Percentiles rank a stretch among this genome's conserved stretches.
Evolutionary conservation across 2,113 vertebrate species (phyloP).

Genomic region (Cynopterus brachyotis): DNA sequence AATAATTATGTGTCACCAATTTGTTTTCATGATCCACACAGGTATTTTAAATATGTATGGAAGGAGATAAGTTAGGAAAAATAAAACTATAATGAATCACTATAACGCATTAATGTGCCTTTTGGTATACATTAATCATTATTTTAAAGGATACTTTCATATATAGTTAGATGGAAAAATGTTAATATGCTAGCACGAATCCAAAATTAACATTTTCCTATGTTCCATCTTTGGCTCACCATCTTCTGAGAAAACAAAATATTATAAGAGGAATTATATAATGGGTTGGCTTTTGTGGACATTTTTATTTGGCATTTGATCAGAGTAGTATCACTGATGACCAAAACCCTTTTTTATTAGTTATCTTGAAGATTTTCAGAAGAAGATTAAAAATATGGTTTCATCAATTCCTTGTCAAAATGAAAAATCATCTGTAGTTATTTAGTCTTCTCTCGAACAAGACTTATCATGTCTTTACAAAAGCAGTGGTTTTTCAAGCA

Average conservation of each 20-base stretch:
- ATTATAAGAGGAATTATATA: not conserved
- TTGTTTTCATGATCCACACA: not conserved
- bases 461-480: not conserved
- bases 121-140: not conserved
- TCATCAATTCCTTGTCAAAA: slow-evolving; percentile 35
- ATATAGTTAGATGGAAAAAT: not conserved
- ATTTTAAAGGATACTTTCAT: not conserved
- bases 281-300: not conserved
- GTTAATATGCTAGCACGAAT: not conserved
- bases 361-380: slow-evolving; percentile 12
- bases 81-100: not conserved
- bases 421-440: slow-evolving; percentile 54
- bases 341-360: not conserved
- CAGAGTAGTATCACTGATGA: not conserved
- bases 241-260: not conserved
- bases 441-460: slow-evolving; percentile 21
- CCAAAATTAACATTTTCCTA: not conserved
- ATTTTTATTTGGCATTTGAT: not conserved
- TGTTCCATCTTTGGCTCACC: not conserved
- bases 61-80: slow-evolving; percentile 4
- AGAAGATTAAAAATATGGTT: not conserved
- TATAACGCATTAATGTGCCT: not conserved
- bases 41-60: not conserved
- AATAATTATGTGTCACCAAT: not conserved
- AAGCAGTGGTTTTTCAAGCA: slow-evolving; percentile 63